phyloP scores from a whole-genome alignment of 2,888 invertebrate species.

The Priocnemis perturbator region DNA sequence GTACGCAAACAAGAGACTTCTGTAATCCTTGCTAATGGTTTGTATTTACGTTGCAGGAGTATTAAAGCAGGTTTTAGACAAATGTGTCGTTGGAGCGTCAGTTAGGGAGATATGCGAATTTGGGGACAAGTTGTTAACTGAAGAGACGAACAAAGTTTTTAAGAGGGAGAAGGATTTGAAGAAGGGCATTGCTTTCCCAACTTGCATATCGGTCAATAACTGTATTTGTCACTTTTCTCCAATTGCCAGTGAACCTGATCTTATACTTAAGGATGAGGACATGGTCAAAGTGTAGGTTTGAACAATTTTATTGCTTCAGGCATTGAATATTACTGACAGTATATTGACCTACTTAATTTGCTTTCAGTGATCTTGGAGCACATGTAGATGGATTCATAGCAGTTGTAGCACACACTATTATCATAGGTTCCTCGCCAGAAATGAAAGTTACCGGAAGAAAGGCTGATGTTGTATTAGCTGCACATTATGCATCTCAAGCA shows the following conservation, averaged over 20 bases:
- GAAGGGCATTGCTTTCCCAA: slow-evolving; percentile 99
- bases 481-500: slow-evolving; percentile 96
- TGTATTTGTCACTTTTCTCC: slow-evolving; percentile 99
- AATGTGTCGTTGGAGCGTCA: slow-evolving; percentile 91
- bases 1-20: no score
- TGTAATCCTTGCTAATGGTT: no score
- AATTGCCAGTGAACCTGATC: slow-evolving; percentile 93
- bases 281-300: slow-evolving; percentile 95
- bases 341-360: slow-evolving; percentile 21
- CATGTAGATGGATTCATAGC: slow-evolving; percentile 99
- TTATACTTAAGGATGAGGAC: slow-evolving; percentile 91
- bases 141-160: slow-evolving; percentile 97
- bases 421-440: slow-evolving; percentile 87
- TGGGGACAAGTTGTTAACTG: slow-evolving; percentile 90
- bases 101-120: slow-evolving; percentile 94
- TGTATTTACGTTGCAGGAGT: slow-evolving; percentile 82
- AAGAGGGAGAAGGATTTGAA: slow-evolving; percentile 99
- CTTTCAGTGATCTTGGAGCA: slow-evolving; percentile 93
- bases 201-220: slow-evolving; percentile 98
- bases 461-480: slow-evolving; percentile 96
- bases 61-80: slow-evolving; percentile 90
- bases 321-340: not conserved
- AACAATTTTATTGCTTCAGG: slow-evolving; percentile 5
- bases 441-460: slow-evolving; percentile 89
- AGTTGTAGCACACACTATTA: slow-evolving; percentile 96